Evolutionary conservation across 2,113 vertebrate species (phyloP).

Genomic region (Peromyscus leucopus): DNA sequence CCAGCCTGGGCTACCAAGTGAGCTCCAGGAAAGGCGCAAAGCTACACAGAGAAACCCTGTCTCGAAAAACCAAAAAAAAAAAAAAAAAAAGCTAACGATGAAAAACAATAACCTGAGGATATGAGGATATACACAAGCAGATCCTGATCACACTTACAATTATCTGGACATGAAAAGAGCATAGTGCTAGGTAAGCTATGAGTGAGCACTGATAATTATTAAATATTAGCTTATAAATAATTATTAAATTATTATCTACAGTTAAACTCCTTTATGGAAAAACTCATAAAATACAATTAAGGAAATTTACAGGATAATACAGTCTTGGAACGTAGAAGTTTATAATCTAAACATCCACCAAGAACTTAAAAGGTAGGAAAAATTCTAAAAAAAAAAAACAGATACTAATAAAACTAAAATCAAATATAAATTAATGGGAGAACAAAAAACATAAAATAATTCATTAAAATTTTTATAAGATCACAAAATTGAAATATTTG

Average conservation of each 20-base stretch:
- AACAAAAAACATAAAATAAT: neutral
- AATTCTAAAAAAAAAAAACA: constrained; percentile 5
- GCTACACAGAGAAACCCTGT: no score
- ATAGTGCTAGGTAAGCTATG: neutral
- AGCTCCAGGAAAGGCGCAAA: no score
- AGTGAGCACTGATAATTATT: neutral
- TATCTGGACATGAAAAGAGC: neutral
- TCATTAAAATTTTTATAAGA: neutral
- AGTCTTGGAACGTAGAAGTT: neutral
- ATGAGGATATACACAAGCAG: neutral
- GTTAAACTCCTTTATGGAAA: neutral
- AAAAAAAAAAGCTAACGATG: neutral
- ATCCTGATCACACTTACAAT: neutral
- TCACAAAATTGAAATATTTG: neutral
- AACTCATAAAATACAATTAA: neutral
- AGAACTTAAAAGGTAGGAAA: constrained; percentile 13
- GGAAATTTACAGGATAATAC: neutral
- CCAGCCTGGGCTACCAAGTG: no score
- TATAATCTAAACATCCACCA: neutral
- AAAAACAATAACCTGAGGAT: neutral
- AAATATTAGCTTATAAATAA: neutral
- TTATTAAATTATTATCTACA: neutral
- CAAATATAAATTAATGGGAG: neutral
- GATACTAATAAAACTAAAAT: constrained; percentile 18
- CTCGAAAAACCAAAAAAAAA: no score